Evolutionary conservation across 2,113 vertebrate genomes (phyloP).

Genomic region (Chaetorhynchus papuensis): DNA sequence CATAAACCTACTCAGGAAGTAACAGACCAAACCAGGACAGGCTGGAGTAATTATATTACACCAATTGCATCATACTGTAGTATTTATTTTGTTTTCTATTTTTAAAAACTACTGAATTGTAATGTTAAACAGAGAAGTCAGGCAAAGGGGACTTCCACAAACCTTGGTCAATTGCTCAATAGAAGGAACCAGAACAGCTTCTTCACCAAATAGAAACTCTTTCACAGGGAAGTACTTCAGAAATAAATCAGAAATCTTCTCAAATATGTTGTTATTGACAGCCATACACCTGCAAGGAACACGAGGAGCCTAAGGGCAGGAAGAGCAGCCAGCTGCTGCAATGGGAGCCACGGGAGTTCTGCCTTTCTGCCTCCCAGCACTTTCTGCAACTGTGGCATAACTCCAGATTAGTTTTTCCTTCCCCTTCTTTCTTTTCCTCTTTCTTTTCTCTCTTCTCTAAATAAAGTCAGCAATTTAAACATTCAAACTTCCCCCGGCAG

Average conservation of each 20-base stretch:
- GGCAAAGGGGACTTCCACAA: not conserved
- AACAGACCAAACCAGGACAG: not conserved
- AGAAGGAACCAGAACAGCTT: not conserved
- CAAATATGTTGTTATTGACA: not conserved
- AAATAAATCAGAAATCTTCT: not conserved
- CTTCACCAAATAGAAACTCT: not conserved
- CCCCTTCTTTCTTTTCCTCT: constrained; percentile 20
- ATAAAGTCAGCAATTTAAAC: not conserved
- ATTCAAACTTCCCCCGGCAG: not conserved
- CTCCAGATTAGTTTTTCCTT: not conserved
- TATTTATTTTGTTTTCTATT: not conserved
- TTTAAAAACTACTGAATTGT: not conserved
- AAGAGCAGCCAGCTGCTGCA: not conserved
- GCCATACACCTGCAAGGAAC: not conserved
- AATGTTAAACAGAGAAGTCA: not conserved
- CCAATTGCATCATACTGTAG: not conserved
- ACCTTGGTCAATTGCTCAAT: not conserved
- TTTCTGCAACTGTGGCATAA: not conserved
- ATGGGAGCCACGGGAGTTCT: not conserved
- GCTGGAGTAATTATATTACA: not conserved
- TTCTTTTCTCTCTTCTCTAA: not conserved
- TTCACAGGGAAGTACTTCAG: not conserved
- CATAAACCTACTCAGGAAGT: not conserved
- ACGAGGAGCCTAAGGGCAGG: not conserved
- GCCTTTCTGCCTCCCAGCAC: not conserved